Percentiles rank a stretch among this genome's conserved stretches.
Conservation (phyloP, 2,888 invertebrate species). For the Apotomis capreana region DNA sequence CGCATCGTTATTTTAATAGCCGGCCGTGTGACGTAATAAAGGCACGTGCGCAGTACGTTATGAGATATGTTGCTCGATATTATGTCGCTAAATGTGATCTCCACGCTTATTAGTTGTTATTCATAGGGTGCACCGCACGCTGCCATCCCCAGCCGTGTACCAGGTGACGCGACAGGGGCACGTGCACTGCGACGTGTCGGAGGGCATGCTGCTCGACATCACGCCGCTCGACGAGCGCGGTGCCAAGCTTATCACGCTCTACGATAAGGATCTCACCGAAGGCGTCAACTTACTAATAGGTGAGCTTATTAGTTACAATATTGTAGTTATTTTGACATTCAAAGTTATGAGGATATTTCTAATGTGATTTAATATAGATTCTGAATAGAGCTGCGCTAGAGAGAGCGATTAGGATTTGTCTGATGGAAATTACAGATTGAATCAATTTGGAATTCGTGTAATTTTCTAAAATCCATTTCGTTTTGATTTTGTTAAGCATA, state of each 20-base stretch:
- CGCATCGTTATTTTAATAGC: too few species aligned
- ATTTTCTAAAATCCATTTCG: too few species aligned
- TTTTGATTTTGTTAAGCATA: too few species aligned
- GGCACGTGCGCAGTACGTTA: too few species aligned
- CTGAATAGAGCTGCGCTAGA: too few species aligned
- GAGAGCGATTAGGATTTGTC: too few species aligned
- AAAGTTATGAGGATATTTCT: too few species aligned
- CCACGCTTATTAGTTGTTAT: constrained; percentile 15
- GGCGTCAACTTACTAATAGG: constrained; percentile 89
- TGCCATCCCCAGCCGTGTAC: constrained; percentile 85
- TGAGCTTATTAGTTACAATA: constrained; percentile 50
- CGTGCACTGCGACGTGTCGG: constrained; percentile 88
- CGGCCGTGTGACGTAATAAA: too few species aligned
- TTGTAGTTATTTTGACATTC: too few species aligned
- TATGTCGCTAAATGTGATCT: background rate
- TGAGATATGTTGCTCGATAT: background rate
- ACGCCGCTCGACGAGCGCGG: constrained; percentile 87
- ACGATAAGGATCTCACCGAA: constrained; percentile 88
- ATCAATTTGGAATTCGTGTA: too few species aligned
- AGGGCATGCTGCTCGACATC: constrained; percentile 87
- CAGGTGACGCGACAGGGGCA: constrained; percentile 88
- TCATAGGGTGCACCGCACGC: constrained; percentile 80
- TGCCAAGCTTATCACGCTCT: constrained; percentile 86
- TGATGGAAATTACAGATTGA: too few species aligned
- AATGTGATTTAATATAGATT: too few species aligned